Conservation (phyloP, 2,113 vertebrate genomes). For the Mionectes macconnelli region DNA sequence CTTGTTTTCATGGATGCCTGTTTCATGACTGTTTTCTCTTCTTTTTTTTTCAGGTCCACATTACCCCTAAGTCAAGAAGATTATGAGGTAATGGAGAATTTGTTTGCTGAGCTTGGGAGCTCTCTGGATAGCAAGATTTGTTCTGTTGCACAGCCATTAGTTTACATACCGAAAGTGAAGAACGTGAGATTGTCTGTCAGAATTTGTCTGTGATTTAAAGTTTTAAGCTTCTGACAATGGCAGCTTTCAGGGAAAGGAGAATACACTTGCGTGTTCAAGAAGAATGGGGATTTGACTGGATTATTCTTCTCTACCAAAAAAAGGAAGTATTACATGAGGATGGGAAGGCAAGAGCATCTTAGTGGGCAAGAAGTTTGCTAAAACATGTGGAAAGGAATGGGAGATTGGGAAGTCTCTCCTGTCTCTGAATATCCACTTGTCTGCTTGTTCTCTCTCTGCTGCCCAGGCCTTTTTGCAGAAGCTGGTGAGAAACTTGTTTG, state of each 20-base stretch:
- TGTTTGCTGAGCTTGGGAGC: not conserved
- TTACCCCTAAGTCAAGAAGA: conserved; percentile 85
- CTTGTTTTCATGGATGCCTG: not conserved
- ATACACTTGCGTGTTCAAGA: not conserved
- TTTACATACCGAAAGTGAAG: not conserved
- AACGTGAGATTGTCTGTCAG: not conserved
- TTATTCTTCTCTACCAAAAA: not conserved
- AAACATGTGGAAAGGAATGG: not conserved
- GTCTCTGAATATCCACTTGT: not conserved
- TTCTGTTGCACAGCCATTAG: not conserved
- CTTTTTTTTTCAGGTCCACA: conserved; percentile 80
- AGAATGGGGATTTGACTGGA: not conserved
- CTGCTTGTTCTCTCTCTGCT: not conserved
- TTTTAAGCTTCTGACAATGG: not conserved
- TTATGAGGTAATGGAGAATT: conserved; percentile 83
- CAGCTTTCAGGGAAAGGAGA: not conserved
- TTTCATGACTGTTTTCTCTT: conserved; percentile 8
- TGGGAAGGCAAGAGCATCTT: not conserved
- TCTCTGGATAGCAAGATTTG: not conserved
- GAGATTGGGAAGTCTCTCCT: not conserved
- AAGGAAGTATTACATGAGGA: not conserved
- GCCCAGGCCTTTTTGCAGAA: conserved; percentile 85
- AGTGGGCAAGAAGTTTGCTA: not conserved
- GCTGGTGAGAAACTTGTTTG: conserved; percentile 87
- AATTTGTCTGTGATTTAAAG: not conserved